Percentiles rank a stretch among this genome's conserved stretches.
These are phyloP conservation scores for Champsocephalus esox DNA, from an alignment of 2,797 vertebrate genomes.

Conservation along the genomic window DNA sequence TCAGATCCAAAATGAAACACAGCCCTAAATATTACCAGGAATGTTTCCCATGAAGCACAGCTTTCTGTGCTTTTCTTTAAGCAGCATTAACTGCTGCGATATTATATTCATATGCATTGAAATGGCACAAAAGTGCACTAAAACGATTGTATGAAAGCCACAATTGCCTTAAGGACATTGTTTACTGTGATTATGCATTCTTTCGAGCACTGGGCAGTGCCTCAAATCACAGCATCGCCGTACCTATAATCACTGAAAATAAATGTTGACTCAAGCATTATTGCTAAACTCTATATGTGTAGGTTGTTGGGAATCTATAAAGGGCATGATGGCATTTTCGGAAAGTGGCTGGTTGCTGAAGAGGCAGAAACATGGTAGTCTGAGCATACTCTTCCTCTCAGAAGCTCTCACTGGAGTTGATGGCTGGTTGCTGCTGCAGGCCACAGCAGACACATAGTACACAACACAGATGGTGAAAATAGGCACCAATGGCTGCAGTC, in stretches of 20 bases:
- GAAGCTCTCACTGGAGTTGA: conserved; percentile 61
- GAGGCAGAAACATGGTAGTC: conserved; percentile 50
- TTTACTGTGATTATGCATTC: conserved; percentile 69
- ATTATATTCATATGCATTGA: conserved; percentile 23
- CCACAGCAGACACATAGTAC: conserved; percentile 65
- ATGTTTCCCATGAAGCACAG: conserved; percentile 21
- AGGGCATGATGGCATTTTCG: conserved; percentile 54
- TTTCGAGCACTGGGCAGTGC: conserved; percentile 47
- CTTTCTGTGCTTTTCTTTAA: conserved; percentile 5
- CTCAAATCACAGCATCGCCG: conserved; percentile 51
- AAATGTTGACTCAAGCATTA: conserved; percentile 56
- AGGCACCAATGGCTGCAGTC: conserved; percentile 66
- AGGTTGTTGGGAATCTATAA: conserved; percentile 45
- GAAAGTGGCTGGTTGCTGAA: conserved; percentile 58
- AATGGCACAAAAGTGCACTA: neutral
- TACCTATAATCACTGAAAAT: conserved; percentile 61
- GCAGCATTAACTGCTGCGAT: conserved; percentile 8
- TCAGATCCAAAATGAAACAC: conserved; percentile 29
- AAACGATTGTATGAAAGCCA: conserved; percentile 27
- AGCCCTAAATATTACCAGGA: conserved; percentile 1
- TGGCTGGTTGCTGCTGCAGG: conserved; percentile 66
- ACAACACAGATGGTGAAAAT: conserved; percentile 72
- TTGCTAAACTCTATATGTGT: conserved; percentile 41
- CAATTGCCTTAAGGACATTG: conserved; percentile 61
- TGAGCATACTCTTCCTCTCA: conserved; percentile 53